Conservation (phyloP, 2,797 vertebrate genomes). For the Poeciliopsis gracilis region DNA sequence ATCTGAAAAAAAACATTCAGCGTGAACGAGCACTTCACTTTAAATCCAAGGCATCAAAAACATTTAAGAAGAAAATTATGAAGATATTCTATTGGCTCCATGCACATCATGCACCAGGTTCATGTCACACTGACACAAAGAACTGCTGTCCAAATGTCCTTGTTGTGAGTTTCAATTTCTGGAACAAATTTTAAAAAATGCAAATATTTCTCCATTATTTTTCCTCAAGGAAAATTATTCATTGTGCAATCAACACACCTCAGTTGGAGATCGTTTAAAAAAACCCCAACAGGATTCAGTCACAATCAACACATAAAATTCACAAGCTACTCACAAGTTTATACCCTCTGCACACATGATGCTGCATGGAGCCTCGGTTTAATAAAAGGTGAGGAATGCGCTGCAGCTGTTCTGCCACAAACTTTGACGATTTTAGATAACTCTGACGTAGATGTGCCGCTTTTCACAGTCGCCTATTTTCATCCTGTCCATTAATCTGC, state of each 20-base stretch:
- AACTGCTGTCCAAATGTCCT: background rate
- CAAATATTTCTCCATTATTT: background rate
- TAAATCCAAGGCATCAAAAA: no score
- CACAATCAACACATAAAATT: background rate
- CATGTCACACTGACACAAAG: background rate
- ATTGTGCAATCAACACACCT: constrained; percentile 4
- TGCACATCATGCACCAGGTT: background rate
- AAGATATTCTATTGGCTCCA: background rate
- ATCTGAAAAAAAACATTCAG: background rate
- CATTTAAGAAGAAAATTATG: no score
- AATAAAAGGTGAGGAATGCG: background rate
- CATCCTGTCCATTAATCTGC: constrained; percentile 40
- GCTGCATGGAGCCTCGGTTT: no score
- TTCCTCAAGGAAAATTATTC: background rate
- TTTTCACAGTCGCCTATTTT: constrained; percentile 20
- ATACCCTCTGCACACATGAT: background rate
- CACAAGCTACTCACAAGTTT: background rate
- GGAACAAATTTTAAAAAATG: no score
- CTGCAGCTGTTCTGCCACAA: background rate
- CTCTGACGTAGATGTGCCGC: background rate
- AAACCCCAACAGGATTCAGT: background rate
- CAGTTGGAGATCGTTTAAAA: background rate
- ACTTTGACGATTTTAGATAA: constrained; percentile 8
- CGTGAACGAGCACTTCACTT: background rate
- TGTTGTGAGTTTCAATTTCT: background rate